Conservation (phyloP, 2,113 vertebrate species). For the Candoia aspera region DNA sequence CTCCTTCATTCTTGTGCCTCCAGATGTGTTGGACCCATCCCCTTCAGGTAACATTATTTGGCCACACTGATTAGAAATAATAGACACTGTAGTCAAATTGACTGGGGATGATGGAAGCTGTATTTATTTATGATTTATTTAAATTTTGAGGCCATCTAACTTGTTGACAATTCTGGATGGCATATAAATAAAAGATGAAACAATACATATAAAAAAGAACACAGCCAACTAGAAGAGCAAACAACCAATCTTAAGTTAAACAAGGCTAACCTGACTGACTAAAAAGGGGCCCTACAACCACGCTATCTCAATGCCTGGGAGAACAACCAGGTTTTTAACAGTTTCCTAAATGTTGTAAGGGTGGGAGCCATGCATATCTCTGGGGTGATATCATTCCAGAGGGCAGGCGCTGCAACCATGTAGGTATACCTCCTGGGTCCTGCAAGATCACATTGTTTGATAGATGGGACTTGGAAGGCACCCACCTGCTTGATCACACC, state of each 20-base stretch:
- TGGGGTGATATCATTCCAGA: background rate
- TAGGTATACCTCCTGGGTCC: background rate
- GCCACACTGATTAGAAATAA: background rate
- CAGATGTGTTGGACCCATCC: background rate
- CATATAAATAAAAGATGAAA: background rate
- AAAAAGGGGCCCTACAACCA: background rate
- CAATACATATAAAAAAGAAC: background rate
- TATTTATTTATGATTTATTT: background rate
- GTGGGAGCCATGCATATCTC: background rate
- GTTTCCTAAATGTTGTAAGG: background rate
- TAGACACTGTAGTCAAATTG: background rate
- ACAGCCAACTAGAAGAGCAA: background rate
- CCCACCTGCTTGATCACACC: background rate
- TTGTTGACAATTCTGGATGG: background rate
- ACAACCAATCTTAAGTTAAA: background rate
- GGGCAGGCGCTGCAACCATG: background rate
- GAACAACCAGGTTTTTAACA: background rate
- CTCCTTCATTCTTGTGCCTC: background rate
- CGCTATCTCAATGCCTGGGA: background rate
- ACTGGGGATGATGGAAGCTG: background rate
- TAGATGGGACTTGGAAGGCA: background rate
- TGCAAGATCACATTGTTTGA: background rate
- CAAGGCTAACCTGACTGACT: background rate
- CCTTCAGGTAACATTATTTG: background rate
- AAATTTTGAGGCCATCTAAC: background rate